Percentiles rank a stretch among this genome's conserved stretches.
phyloP scores from a whole-genome alignment of 2,888 invertebrate genomes.

The Cyclophora albipunctata region DNA sequence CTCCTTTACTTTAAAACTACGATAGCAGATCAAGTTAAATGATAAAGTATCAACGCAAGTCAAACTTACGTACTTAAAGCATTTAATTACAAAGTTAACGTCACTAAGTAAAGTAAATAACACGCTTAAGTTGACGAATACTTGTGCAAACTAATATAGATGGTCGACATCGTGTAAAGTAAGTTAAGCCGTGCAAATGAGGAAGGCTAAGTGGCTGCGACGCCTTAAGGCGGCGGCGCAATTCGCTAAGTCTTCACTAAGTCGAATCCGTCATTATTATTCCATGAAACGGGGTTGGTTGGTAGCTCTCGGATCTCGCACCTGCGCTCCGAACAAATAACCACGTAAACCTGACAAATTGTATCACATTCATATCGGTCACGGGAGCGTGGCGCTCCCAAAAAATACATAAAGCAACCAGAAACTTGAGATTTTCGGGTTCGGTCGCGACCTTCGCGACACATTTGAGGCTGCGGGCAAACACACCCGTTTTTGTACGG shows the following conservation, averaged over 20 bases:
- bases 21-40: no score
- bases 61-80: no score
- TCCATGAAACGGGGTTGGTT: slow-evolving; percentile 45
- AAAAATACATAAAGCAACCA: slow-evolving; percentile 35
- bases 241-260: slow-evolving; percentile 51
- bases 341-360: slow-evolving; percentile 69
- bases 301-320: slow-evolving; percentile 36
- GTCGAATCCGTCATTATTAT: slow-evolving; percentile 69
- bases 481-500: slow-evolving; percentile 35
- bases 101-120: no score
- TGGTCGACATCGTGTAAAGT: slow-evolving; percentile 26
- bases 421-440: slow-evolving; percentile 39
- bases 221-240: slow-evolving; percentile 16
- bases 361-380: slow-evolving; percentile 67
- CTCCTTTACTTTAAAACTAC: no score
- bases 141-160: slow-evolving; percentile 6
- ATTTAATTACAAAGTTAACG: no score
- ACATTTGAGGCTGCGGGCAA: slow-evolving; percentile 32
- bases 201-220: slow-evolving; percentile 21
- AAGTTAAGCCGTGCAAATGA: slow-evolving; percentile 41
- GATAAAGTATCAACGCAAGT: no score
- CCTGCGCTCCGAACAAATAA: slow-evolving; percentile 65
- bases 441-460: slow-evolving; percentile 31
- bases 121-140: neutral
- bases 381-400: slow-evolving; percentile 39